These are phyloP conservation scores for Anthoptus insignis DNA, from an alignment of 2,888 invertebrate genomes.

Conservation along the genomic window DNA sequence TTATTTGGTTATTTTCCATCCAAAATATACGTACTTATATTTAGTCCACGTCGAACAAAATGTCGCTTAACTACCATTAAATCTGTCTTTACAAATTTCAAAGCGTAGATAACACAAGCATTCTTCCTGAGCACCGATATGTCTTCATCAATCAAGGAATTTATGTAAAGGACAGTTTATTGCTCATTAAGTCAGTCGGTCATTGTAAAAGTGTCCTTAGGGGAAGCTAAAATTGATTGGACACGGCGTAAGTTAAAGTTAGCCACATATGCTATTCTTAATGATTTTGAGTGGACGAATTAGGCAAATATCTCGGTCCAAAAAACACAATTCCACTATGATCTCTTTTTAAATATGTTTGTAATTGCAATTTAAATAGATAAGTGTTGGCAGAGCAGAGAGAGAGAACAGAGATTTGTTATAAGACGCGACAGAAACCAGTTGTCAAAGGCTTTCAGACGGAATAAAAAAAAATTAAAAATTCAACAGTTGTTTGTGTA, in stretches of 20 bases:
- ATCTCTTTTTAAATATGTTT: too few relatives aligned
- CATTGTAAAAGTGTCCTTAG: slow-evolving; percentile 37
- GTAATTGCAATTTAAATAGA: too few relatives aligned
- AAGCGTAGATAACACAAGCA: slow-evolving; percentile 4
- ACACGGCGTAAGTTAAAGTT: slow-evolving; percentile 32
- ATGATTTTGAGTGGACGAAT: slow-evolving; percentile 8
- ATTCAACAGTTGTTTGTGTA: too few relatives aligned
- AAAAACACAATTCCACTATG: too few relatives aligned
- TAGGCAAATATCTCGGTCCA: too few relatives aligned
- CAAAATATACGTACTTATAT: too few relatives aligned
- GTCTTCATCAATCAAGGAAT: slow-evolving; percentile 43
- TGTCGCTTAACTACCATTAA: background rate
- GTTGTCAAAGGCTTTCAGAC: too few relatives aligned
- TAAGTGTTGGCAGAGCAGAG: too few relatives aligned
- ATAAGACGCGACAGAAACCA: too few relatives aligned
- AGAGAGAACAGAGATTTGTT: too few relatives aligned
- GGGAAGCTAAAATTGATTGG: slow-evolving; percentile 54
- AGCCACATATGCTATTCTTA: slow-evolving; percentile 25
- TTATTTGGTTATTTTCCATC: too few relatives aligned
- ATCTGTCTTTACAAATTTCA: background rate
- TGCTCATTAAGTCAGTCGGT: slow-evolving; percentile 35
- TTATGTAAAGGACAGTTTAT: slow-evolving; percentile 40
- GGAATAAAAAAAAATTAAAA: too few relatives aligned
- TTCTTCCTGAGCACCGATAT: slow-evolving; percentile 27
- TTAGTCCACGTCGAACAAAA: background rate